phyloP scores from a whole-genome alignment of 2,888 invertebrate species.

The Athalia rosae region DNA sequence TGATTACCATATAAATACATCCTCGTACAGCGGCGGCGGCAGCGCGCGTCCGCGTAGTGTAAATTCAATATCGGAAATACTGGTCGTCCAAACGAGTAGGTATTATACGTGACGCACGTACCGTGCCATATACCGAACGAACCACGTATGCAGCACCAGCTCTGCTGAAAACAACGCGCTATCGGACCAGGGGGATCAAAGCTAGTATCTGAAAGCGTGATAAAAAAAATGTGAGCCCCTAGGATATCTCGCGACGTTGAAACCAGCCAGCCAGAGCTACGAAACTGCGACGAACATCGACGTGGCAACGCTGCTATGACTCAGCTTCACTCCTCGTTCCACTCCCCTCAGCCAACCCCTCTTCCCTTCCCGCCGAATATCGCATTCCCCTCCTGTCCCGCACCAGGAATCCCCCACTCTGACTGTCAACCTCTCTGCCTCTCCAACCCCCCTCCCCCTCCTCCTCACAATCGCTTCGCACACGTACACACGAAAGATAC shows the following conservation, averaged over 20 bases:
- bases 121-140: background rate
- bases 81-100: background rate
- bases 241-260: conserved; percentile 26
- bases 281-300: conserved; percentile 50
- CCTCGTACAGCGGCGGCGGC: no score
- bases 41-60: background rate
- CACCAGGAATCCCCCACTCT: conserved; percentile 43
- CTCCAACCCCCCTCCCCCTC: conserved; percentile 60
- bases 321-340: conserved; percentile 66
- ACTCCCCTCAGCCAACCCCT: conserved; percentile 51
- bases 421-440: conserved; percentile 62
- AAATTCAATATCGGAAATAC: background rate
- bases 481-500: no score
- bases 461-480: conserved; percentile 21
- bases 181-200: conserved; percentile 40
- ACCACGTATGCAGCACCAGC: no score
- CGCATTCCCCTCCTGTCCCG: conserved; percentile 64
- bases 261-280: conserved; percentile 29
- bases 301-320: conserved; percentile 72
- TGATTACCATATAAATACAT: no score
- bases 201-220: conserved; percentile 23
- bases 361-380: conserved; percentile 54
- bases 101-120: conserved; percentile 15
- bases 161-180: conserved; percentile 36
- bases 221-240: conserved; percentile 34